phyloP scores from a whole-genome alignment of 2,888 invertebrate genomes.

The Coleophora deauratella region DNA sequence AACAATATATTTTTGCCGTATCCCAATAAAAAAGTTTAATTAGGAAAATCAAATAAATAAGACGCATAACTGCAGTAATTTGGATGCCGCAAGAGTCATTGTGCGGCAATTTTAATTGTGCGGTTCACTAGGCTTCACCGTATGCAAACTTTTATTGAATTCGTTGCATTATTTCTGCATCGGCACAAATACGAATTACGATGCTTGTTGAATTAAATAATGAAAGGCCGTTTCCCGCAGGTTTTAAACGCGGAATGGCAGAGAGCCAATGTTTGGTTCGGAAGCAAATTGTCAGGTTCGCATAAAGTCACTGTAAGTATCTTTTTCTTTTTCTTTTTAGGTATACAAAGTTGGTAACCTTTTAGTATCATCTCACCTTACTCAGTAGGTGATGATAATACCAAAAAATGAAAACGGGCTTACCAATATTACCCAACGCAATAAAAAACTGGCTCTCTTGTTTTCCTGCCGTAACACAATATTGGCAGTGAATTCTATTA shows the following conservation, averaged over 20 bases:
- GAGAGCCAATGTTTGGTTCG: slow-evolving; percentile 36
- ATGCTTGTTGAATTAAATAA: slow-evolving; percentile 66
- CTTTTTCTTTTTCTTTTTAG: too few species aligned
- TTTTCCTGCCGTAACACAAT: too few species aligned
- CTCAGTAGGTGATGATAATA: too few species aligned
- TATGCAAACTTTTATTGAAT: slow-evolving; percentile 29
- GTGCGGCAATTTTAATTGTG: slow-evolving; percentile 14
- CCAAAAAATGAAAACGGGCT: too few species aligned
- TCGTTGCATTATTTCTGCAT: slow-evolving; percentile 51
- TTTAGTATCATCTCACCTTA: too few species aligned
- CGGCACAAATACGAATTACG: slow-evolving; percentile 55
- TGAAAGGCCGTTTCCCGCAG: slow-evolving; percentile 56
- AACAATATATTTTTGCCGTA: slow-evolving; percentile 10
- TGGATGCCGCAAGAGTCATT: not conserved
- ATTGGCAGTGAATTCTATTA: too few species aligned
- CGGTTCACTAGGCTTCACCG: slow-evolving; percentile 8
- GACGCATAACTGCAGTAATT: slow-evolving; percentile 4
- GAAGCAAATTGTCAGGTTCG: not conserved
- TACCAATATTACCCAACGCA: too few species aligned
- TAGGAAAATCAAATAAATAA: not conserved
- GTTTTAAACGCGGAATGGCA: slow-evolving; percentile 58
- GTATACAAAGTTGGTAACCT: too few species aligned
- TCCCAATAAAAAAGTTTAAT: slow-evolving; percentile 15
- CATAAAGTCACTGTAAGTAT: too few species aligned
- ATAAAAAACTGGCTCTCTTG: too few species aligned